These are phyloP conservation scores for Papilio xuthus DNA, from an alignment of 1,140 invertebrate genomes.

Conservation along the genomic window DNA sequence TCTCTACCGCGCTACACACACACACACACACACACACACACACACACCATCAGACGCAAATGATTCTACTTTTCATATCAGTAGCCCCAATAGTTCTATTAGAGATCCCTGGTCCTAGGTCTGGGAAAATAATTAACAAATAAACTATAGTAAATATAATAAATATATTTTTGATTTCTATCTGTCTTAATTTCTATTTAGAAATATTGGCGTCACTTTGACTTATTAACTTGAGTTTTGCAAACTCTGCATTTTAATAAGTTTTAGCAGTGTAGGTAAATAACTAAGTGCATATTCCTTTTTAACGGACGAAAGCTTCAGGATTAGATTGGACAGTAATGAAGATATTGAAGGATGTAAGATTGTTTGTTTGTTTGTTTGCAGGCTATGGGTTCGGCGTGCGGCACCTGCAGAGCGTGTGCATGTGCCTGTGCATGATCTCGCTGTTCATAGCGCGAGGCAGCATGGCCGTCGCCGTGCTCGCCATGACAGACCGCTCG, in stretches of 20 bases:
- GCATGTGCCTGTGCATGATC: slow-evolving; percentile 64
- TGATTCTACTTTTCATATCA: neutral
- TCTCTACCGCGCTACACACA: neutral
- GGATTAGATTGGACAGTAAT: no score
- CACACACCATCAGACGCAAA: no score
- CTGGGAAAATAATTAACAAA: neutral
- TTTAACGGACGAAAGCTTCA: no score
- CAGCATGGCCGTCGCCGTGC: slow-evolving; percentile 68
- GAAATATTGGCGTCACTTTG: no score
- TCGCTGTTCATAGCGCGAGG: slow-evolving; percentile 62
- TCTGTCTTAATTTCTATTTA: neutral
- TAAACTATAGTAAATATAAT: no score
- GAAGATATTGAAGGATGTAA: neutral
- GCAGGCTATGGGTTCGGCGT: slow-evolving; percentile 62
- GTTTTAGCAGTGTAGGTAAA: neutral
- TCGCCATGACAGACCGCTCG: slow-evolving; percentile 63
- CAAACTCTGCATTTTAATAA: neutral
- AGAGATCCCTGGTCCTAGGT: no score
- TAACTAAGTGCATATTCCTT: no score
- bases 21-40: neutral
- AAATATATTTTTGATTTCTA: no score
- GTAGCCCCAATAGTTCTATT: neutral
- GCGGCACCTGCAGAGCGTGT: slow-evolving; percentile 64
- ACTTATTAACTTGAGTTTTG: no score
- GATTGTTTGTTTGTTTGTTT: slow-evolving; percentile 32